Evolutionary conservation across 2,113 vertebrate genomes (phyloP).

Genomic region (Coturnix japonica): DNA sequence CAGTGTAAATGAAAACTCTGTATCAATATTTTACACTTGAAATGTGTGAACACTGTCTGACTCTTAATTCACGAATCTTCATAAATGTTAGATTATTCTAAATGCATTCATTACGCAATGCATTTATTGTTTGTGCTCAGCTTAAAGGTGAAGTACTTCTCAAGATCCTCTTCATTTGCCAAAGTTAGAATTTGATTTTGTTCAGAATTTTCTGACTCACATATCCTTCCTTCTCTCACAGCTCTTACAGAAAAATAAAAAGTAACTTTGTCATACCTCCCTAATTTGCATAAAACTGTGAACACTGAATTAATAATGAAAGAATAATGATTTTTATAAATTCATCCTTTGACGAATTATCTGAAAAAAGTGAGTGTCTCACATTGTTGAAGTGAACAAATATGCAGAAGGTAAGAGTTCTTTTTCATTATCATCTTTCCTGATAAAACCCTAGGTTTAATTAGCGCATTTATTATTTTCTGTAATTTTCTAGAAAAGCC

Average conservation of each 20-base stretch:
- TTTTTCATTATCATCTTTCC: neutral
- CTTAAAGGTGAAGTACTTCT: slow-evolving; percentile 31
- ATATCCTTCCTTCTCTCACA: neutral
- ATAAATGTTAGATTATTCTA: slow-evolving; percentile 59
- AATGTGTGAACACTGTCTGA: slow-evolving; percentile 22
- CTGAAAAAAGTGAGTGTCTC: neutral
- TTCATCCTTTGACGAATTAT: neutral
- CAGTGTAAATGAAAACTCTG: neutral
- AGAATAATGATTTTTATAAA: neutral
- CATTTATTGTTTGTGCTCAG: neutral
- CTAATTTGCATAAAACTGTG: neutral
- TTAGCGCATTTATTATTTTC: neutral
- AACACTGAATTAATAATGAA: neutral
- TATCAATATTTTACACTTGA: slow-evolving; percentile 50
- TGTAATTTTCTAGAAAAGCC: neutral
- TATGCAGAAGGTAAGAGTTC: neutral
- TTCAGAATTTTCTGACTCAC: slow-evolving; percentile 12
- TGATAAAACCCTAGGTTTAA: neutral
- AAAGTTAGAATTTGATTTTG: slow-evolving; percentile 18
- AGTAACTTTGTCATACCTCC: neutral
- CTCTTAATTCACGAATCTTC: slow-evolving; percentile 28
- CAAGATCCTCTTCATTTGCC: slow-evolving; percentile 11
- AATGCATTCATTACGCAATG: neutral
- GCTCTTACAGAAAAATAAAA: neutral
- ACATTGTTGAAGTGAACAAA: neutral